Base-by-base conservation (phyloP, 2,888 invertebrate species). In the Ormyrus rosae region DNA sequence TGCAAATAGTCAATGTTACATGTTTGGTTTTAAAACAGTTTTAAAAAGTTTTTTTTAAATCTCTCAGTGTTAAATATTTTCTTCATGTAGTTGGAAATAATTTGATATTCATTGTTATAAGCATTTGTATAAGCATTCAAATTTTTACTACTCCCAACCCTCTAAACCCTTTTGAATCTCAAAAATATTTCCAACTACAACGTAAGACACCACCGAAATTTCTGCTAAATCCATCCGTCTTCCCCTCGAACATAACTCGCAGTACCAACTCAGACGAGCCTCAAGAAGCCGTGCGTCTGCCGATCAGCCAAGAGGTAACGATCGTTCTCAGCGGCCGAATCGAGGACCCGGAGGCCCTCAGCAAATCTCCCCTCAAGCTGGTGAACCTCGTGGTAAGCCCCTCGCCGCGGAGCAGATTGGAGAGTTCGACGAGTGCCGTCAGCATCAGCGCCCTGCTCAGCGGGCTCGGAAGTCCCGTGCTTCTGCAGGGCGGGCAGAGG, bases 281-380 rank as follows among this genome's bases (percentile, higher is more conserved):
- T 6, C 5, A 10, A 1, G 74, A 80, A 6, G 1, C 85, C 0
- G 70, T 89, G 3, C 85, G 86, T 69, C 84, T 90, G 51, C 89
- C 90, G 50, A 82, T 90, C 11, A 88, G 89, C 71, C 89, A 89
- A 63, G 90, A 90, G 61, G 88, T 90, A 9, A 87, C 89, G 10
- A 90, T 90, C 19, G 88, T 90, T 9, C 78, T 90, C 46, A 90
- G 89, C 51, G 90, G 89, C 5, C 83, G 88, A 67, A 84, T 90
- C n/a, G 89, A 89, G 13, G 87, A 90, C 48, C 82, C 90, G 2
- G 88, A 89, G 13, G 80, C 89, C 13, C 72, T 90, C 5, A 84
- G 82, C 48, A 86, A 85, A 53, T 81, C 78, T 0, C 88, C 89
- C 65, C 74, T 90, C 19, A 88, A 88, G 34, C 74, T 89, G 6